Conservation (phyloP, 2,888 invertebrate genomes). For the Melieria picta region DNA sequence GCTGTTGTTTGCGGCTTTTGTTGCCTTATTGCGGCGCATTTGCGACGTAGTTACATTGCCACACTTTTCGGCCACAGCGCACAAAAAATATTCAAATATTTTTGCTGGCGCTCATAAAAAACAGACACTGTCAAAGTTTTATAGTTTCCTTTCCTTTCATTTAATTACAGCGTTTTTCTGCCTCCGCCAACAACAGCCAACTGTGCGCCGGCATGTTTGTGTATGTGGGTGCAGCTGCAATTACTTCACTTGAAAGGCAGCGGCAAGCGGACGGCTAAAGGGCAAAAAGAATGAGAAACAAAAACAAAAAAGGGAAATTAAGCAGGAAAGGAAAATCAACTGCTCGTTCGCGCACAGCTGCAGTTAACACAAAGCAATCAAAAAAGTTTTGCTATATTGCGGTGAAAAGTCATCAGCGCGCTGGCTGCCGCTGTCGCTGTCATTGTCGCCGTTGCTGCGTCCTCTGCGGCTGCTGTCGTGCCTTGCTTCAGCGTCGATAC, state of each 20-base stretch:
- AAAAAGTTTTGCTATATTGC: constrained; percentile 52
- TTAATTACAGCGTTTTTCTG: constrained; percentile 46
- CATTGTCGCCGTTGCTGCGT: not conserved
- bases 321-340: not conserved
- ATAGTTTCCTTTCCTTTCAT: constrained; percentile 40
- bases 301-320: constrained; percentile 1
- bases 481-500: constrained; percentile 28
- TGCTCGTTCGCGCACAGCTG: constrained; percentile 49
- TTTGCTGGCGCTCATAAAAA: constrained; percentile 39
- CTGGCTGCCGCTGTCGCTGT: constrained; percentile 10
- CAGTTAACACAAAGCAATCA: constrained; percentile 59
- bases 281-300: constrained; percentile 5
- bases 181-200: not conserved
- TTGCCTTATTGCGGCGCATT: not conserved
- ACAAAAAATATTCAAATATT: constrained; percentile 32
- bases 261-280: not conserved
- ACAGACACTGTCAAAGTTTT: constrained; percentile 46
- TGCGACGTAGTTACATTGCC: too few relatives aligned
- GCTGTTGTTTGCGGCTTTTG: not conserved
- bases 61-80: not conserved
- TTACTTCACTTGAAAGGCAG: constrained; percentile 9
- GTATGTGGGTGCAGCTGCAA: constrained; percentile 2
- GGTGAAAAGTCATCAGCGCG: constrained; percentile 25
- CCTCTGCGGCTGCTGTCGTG: constrained; percentile 26
- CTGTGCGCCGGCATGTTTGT: not conserved